Percentiles rank a stretch among this genome's conserved stretches.
These are phyloP conservation scores for Ormyrus nitidulus DNA, from an alignment of 2,888 invertebrate species.

Conservation along the genomic window DNA sequence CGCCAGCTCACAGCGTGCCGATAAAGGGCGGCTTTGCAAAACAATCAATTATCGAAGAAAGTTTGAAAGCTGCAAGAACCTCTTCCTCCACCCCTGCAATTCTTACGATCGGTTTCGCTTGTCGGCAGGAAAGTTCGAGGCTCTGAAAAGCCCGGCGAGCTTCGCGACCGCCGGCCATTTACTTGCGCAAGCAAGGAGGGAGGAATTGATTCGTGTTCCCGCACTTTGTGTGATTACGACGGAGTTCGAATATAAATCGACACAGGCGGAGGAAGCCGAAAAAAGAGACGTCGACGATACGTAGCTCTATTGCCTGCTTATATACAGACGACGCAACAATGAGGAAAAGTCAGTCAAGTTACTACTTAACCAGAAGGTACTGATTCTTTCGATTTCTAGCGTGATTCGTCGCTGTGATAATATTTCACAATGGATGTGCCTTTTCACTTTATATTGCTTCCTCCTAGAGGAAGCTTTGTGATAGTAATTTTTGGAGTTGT, in stretches of 20 bases:
- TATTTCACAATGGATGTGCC: no score
- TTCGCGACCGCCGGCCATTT: conserved; percentile 32
- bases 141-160: conserved; percentile 1
- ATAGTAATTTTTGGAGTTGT: no score
- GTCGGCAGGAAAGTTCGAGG: conserved; percentile 40
- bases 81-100: conserved; percentile 55
- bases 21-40: conserved; percentile 64
- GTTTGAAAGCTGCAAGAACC: conserved; percentile 62
- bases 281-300: background rate
- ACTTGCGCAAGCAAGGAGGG: conserved; percentile 9
- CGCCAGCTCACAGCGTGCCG: background rate
- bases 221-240: conserved; percentile 45
- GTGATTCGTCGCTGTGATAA: background rate
- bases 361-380: conserved; percentile 11
- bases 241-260: conserved; percentile 44
- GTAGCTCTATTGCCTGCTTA: background rate
- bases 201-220: conserved; percentile 44
- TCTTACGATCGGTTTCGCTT: conserved; percentile 68
- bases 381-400: conserved; percentile 15
- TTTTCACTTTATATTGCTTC: no score
- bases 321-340: background rate
- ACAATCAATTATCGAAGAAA: conserved; percentile 72
- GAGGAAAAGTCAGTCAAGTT: conserved; percentile 5
- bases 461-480: no score
- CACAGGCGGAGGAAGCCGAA: background rate